A percentile compares a stretch with the other conserved stretches of the same genome.
Evolutionary conservation across 1,140 invertebrate genomes (phyloP).

Genomic region (Pogonognathellus flavescens): DNA sequence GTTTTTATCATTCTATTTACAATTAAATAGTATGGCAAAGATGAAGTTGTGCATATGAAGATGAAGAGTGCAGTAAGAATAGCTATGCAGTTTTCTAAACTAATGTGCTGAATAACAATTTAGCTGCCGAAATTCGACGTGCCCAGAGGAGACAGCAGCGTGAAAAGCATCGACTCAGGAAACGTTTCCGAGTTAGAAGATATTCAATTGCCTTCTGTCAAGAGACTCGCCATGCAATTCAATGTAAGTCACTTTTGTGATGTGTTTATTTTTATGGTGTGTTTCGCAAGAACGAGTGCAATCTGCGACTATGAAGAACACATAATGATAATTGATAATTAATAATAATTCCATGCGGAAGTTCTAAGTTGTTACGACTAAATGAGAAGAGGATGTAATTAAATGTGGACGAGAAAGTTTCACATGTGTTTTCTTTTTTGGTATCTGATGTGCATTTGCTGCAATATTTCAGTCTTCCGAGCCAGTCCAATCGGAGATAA

Average conservation of each 20-base stretch:
- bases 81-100: too few species aligned
- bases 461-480: slow-evolving; percentile 4
- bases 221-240: slow-evolving; percentile 63
- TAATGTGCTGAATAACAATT: neutral
- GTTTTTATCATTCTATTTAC: too few species aligned
- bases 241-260: neutral
- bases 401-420: too few species aligned
- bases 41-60: too few species aligned
- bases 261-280: neutral
- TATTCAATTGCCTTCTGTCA: slow-evolving; percentile 65
- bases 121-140: slow-evolving; percentile 30
- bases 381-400: too few species aligned
- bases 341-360: too few species aligned
- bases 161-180: slow-evolving; percentile 38
- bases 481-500: neutral
- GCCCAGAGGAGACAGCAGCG: slow-evolving; percentile 16
- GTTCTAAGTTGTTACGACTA: too few species aligned
- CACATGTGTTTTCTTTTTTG: neutral
- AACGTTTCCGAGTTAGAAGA: slow-evolving; percentile 58
- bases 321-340: too few species aligned
- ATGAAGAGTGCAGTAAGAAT: too few species aligned
- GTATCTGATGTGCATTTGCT: neutral
- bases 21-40: too few species aligned
- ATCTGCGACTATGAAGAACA: too few species aligned
- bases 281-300: neutral